These are phyloP conservation scores for Papilio machaon DNA, from an alignment of 1,140 invertebrate species.

Conservation along the genomic window DNA sequence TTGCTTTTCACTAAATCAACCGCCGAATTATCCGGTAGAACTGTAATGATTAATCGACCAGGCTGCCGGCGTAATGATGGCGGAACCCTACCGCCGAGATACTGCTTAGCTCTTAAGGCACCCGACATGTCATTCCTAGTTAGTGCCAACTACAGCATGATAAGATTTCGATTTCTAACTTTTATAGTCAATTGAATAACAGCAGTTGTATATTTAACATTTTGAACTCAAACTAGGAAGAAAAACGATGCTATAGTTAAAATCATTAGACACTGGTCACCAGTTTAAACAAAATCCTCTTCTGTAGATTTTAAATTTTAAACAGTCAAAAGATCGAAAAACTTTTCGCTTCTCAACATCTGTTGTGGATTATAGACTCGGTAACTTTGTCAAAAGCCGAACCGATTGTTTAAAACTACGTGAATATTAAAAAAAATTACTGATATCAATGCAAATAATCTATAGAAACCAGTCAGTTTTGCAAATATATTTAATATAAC, in stretches of 20 bases:
- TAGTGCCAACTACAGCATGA: background rate
- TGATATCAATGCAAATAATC: background rate
- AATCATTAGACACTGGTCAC: no score
- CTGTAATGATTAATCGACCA: conserved; percentile 75
- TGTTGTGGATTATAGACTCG: no score
- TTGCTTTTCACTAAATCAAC: conserved; percentile 81
- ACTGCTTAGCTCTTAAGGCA: conserved; percentile 47
- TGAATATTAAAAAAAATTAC: background rate
- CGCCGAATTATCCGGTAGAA: conserved; percentile 81
- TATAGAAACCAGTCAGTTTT: background rate
- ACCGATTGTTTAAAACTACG: background rate
- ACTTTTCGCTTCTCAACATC: no score
- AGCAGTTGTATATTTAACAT: background rate
- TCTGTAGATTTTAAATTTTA: no score
- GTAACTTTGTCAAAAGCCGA: no score
- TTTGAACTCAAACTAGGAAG: no score
- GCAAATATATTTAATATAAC: background rate
- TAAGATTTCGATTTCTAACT: background rate
- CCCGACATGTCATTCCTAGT: conserved; percentile 46
- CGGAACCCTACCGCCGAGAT: conserved; percentile 17
- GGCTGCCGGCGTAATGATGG: conserved; percentile 72
- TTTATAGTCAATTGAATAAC: background rate
- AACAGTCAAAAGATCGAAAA: no score
- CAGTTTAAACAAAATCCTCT: no score
- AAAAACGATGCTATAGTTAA: no score